Conservation (phyloP, 2,797 vertebrate genomes). For the Sebastes cheni region DNA sequence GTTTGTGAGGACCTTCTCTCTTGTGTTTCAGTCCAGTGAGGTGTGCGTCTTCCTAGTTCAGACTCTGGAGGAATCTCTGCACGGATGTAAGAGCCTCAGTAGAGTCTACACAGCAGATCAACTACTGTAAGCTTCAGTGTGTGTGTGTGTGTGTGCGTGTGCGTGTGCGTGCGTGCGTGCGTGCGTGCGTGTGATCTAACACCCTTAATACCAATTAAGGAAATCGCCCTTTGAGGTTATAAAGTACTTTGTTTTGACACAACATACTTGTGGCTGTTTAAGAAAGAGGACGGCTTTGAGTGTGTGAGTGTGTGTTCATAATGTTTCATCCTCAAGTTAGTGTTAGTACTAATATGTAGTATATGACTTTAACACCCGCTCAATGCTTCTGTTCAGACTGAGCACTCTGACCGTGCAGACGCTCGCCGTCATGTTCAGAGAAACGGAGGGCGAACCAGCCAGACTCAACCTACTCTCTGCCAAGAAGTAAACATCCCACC, state of each 20-base stretch:
- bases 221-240: not conserved
- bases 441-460: conserved; percentile 81
- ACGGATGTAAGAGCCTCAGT: conserved; percentile 45
- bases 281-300: not conserved
- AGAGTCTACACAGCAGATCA: conserved; percentile 74
- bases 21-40: conserved; percentile 79
- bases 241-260: conserved; percentile 25
- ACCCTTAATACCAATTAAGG: not conserved
- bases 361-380: not conserved
- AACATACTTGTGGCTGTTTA: conserved; percentile 1
- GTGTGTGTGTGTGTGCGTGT: not conserved
- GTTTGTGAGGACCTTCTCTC: not conserved
- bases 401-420: conserved; percentile 82
- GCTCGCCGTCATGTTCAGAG: conserved; percentile 84
- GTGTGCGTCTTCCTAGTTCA: conserved; percentile 83
- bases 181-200: not conserved
- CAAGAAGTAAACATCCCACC: conserved; percentile 71
- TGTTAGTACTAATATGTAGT: not conserved
- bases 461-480: conserved; percentile 74
- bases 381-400: conserved; percentile 63
- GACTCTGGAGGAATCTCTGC: conserved; percentile 80
- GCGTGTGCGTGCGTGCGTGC: not conserved
- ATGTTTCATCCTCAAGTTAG: too few relatives aligned
- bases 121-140: conserved; percentile 73
- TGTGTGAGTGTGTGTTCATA: too few relatives aligned